Conservation (phyloP, 2,888 invertebrate genomes). For the Panzeria rudis region DNA sequence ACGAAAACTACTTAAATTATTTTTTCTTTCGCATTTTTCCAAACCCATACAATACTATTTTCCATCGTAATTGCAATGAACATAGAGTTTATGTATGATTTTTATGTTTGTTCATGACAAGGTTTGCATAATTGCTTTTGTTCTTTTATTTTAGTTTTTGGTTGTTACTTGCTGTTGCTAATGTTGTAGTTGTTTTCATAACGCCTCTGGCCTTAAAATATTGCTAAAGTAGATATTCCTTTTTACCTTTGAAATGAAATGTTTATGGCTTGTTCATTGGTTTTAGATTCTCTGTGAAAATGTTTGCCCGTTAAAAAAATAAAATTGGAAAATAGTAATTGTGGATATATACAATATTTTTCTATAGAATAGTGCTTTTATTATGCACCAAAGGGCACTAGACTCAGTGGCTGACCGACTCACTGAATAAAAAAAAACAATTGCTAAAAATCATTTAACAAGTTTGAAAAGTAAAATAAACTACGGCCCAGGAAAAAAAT, state of each 20-base stretch:
- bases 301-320: not conserved
- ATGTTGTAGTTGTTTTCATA: slow-evolving; percentile 37
- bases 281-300: slow-evolving; percentile 7
- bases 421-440: not conserved
- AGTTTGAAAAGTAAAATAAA: slow-evolving; percentile 18
- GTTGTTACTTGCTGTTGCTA: not conserved
- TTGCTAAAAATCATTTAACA: slow-evolving; percentile 14
- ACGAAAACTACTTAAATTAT: not conserved
- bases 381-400: slow-evolving; percentile 57
- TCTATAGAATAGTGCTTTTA: slow-evolving; percentile 37
- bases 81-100: slow-evolving; percentile 65
- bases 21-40: not conserved
- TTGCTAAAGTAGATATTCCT: slow-evolving; percentile 34
- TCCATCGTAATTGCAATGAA: slow-evolving; percentile 45
- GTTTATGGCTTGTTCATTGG: slow-evolving; percentile 16
- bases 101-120: slow-evolving; percentile 67
- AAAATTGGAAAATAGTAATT: slow-evolving; percentile 27
- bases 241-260: slow-evolving; percentile 27
- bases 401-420: slow-evolving; percentile 8
- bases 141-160: not conserved
- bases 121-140: slow-evolving; percentile 69
- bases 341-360: slow-evolving; percentile 42
- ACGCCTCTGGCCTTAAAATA: slow-evolving; percentile 57
- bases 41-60: not conserved
- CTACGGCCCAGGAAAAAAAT: not conserved